These are phyloP conservation scores for Mythimna impura DNA, from an alignment of 2,888 invertebrate species.

Conservation along the genomic window DNA sequence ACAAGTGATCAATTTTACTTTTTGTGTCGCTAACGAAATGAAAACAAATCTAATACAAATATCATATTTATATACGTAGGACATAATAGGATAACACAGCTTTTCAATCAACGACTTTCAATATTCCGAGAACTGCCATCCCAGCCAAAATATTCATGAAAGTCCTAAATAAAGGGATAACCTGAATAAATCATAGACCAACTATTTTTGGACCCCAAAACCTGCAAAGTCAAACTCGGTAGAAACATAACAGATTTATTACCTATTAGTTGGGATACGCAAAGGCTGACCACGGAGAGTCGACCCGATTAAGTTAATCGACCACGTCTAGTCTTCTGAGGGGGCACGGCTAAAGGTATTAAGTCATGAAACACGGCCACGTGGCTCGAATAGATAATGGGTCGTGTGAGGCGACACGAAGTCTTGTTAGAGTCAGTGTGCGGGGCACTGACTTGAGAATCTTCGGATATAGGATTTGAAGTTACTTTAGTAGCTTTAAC, in stretches of 20 bases:
- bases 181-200: constrained; percentile 36
- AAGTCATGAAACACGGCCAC: constrained; percentile 70
- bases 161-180: constrained; percentile 16
- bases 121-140: constrained; percentile 3
- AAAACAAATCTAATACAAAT: constrained; percentile 3
- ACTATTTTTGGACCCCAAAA: constrained; percentile 24
- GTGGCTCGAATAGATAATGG: constrained; percentile 70
- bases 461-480: constrained; percentile 42
- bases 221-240: constrained; percentile 47
- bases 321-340: constrained; percentile 69
- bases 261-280: constrained; percentile 63
- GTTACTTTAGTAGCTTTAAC: constrained; percentile 25
- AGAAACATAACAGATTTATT: constrained; percentile 64
- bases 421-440: constrained; percentile 41
- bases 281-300: constrained; percentile 61
- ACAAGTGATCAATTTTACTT: not conserved
- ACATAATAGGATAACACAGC: not conserved
- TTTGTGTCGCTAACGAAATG: not conserved
- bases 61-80: not conserved
- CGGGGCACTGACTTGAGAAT: constrained; percentile 19
- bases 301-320: constrained; percentile 71
- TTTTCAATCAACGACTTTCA: constrained; percentile 32
- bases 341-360: constrained; percentile 67
- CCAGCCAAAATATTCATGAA: constrained; percentile 34
- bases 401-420: constrained; percentile 39